Evolutionary conservation across 2,113 vertebrate species (phyloP).

Genomic region (Dipodomys spectabilis): DNA sequence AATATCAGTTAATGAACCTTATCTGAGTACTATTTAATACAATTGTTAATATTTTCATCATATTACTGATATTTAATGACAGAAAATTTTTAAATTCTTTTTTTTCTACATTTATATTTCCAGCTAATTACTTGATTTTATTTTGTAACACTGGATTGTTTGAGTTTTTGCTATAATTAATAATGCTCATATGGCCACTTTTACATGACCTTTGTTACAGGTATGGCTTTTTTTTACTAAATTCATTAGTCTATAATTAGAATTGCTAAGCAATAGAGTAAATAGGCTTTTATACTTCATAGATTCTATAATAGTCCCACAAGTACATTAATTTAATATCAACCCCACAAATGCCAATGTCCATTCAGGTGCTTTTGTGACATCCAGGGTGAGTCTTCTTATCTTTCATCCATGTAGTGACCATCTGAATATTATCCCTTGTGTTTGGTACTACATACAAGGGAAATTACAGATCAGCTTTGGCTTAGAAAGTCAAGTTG

Average conservation of each 20-base stretch:
- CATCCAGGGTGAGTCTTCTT: neutral
- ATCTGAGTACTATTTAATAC: neutral
- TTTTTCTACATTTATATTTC: too few relatives aligned
- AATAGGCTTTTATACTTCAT: neutral
- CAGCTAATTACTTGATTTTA: too few relatives aligned
- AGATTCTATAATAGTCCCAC: neutral
- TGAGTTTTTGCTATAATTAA: neutral
- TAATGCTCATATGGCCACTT: neutral
- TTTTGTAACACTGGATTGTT: too few relatives aligned
- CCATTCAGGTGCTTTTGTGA: neutral
- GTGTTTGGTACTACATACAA: neutral
- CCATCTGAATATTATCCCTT: neutral
- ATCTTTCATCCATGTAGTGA: neutral
- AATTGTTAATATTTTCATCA: neutral
- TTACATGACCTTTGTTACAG: neutral
- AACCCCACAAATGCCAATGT: neutral
- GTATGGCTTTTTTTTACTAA: neutral
- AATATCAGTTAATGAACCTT: neutral
- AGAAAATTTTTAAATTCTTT: too few relatives aligned
- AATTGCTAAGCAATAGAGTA: neutral
- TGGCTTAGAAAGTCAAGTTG: neutral
- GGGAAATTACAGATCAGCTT: neutral
- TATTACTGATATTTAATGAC: neutral
- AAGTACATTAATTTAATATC: too few relatives aligned
- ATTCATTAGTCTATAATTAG: neutral